phyloP scores from a whole-genome alignment of 1,140 invertebrate genomes.

The Uloborus diversus region DNA sequence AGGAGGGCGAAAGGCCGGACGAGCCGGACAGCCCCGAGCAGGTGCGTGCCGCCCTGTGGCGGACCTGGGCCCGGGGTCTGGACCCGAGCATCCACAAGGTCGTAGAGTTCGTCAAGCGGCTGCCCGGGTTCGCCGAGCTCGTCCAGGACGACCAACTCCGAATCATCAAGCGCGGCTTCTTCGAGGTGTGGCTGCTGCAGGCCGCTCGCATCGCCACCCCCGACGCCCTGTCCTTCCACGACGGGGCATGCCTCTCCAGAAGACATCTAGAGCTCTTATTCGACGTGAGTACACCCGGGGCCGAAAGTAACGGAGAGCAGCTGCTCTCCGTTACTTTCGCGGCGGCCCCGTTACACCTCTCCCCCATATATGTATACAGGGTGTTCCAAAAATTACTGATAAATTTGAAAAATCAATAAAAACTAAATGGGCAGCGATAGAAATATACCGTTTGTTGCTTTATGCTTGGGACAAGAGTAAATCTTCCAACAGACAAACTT shows the following conservation, averaged over 20 bases:
- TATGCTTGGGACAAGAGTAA: no score
- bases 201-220: conserved; percentile 84
- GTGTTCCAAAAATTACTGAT: no score
- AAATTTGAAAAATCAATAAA: no score
- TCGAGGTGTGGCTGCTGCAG: conserved; percentile 94
- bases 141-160: conserved; percentile 93
- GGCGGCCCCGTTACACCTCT: no score
- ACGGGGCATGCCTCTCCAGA: conserved; percentile 85
- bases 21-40: conserved; percentile 63
- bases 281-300: conserved; percentile 86
- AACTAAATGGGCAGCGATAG: no score
- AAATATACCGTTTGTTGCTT: no score
- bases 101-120: conserved; percentile 91
- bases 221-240: conserved; percentile 84
- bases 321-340: no score
- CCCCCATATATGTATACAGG: no score
- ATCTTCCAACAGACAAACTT: no score
- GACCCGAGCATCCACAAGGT: conserved; percentile 87
- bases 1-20: conserved; percentile 26
- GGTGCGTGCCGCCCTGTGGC: conserved; percentile 66
- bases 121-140: conserved; percentile 87
- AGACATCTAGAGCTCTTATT: conserved; percentile 91
- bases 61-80: conserved; percentile 63
- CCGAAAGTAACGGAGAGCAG: no score
- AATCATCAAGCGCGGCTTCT: conserved; percentile 94